Conservation (phyloP, 2,113 vertebrate genomes). For the Strix uralensis region DNA sequence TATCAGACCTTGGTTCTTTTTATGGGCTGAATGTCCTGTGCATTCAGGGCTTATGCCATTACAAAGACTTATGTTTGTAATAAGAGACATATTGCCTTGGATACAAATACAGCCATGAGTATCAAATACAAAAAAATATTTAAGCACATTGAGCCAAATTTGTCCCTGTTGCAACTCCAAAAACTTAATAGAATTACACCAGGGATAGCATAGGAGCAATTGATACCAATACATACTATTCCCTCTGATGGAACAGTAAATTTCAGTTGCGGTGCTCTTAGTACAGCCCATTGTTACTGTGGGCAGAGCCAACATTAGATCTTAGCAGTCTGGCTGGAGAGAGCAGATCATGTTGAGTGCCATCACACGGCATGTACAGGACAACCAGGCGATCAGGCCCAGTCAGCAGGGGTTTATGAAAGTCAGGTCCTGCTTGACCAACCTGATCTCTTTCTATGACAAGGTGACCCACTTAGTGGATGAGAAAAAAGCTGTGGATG, state of each 20-base stretch:
- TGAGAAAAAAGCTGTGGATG: not conserved
- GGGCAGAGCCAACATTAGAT: not conserved
- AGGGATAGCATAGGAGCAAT: not conserved
- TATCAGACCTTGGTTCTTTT: conserved; percentile 57
- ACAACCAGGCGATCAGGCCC: not conserved
- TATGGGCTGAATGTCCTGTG: conserved; percentile 62
- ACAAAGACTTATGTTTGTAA: conserved; percentile 68
- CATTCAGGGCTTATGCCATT: conserved; percentile 42
- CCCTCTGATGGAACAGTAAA: not conserved
- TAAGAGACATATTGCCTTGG: conserved; percentile 60
- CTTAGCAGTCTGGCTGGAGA: not conserved
- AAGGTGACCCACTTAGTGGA: not conserved
- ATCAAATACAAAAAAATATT: conserved; percentile 30
- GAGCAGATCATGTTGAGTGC: not conserved
- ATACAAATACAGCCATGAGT: conserved; percentile 5
- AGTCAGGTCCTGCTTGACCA: not conserved
- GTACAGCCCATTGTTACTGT: not conserved
- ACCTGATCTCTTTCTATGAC: not conserved
- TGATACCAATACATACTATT: not conserved
- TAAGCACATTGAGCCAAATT: conserved; percentile 31
- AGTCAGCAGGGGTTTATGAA: not conserved
- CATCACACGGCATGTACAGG: not conserved
- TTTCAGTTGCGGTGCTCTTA: not conserved
- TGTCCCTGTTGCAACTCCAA: conserved; percentile 12
- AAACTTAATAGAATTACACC: not conserved